Evolutionary conservation across 1,140 invertebrate species (phyloP).

Genomic region (Aphidius gifuensis): DNA sequence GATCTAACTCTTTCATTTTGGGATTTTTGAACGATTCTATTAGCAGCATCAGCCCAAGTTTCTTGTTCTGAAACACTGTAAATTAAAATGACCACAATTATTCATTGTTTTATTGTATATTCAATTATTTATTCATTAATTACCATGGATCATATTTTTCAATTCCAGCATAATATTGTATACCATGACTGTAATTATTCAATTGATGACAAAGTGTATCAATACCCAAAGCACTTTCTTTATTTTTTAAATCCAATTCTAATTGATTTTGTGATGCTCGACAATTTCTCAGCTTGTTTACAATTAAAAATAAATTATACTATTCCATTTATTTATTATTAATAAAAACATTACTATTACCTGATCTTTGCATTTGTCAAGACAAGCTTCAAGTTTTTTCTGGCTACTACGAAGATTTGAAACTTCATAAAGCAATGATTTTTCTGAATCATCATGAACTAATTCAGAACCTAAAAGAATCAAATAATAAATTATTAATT

Average conservation of each 20-base stretch:
- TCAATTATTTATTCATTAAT: conserved; percentile 30
- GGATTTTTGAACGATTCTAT: conserved; percentile 76
- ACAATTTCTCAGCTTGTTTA: conserved; percentile 60
- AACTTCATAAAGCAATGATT: conserved; percentile 60
- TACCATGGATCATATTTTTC: conserved; percentile 86
- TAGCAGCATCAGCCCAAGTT: conserved; percentile 83
- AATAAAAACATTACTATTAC: conserved; percentile 35
- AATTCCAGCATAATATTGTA: conserved; percentile 87
- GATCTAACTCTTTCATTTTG: conserved; percentile 81
- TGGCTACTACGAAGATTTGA: conserved; percentile 61
- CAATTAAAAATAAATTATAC: conserved; percentile 13
- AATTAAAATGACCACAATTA: background rate
- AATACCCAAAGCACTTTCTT: conserved; percentile 83
- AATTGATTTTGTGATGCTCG: conserved; percentile 79
- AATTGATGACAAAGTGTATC: conserved; percentile 85
- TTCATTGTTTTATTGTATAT: background rate
- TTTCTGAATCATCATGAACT: conserved; percentile 67
- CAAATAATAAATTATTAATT: too few relatives aligned
- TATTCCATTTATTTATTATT: conserved; percentile 17
- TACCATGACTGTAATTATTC: conserved; percentile 79
- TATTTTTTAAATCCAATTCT: conserved; percentile 84
- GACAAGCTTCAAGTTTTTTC: conserved; percentile 57
- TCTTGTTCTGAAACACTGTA: conserved; percentile 69
- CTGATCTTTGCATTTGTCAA: conserved; percentile 63
- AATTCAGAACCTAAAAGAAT: conserved; percentile 52